phyloP scores from a whole-genome alignment of 2,797 vertebrate genomes.

The Siniperca obscura region DNA sequence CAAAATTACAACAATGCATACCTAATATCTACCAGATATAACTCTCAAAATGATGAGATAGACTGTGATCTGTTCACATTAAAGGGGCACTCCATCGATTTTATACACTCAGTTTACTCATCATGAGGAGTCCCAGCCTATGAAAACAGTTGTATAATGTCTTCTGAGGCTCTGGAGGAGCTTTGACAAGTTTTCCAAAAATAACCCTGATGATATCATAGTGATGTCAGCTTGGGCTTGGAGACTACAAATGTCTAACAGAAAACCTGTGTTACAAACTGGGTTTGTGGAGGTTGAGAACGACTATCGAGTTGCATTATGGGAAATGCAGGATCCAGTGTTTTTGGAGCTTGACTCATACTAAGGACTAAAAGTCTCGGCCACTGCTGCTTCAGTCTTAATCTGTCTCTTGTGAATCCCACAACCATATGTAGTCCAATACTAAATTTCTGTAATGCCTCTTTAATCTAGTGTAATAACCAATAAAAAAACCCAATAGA shows the following conservation, averaged over 20 bases:
- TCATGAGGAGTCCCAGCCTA: background rate
- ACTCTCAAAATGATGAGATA: background rate
- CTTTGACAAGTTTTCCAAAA: background rate
- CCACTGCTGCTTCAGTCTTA: background rate
- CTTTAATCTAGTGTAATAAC: constrained; percentile 5
- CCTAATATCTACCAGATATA: background rate
- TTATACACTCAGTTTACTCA: background rate
- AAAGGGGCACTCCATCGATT: background rate
- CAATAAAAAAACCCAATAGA: background rate
- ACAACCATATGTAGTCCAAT: background rate
- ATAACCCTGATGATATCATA: background rate
- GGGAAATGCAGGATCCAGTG: background rate
- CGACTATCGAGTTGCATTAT: background rate
- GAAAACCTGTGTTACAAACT: background rate
- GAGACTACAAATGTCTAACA: background rate
- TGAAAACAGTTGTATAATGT: background rate
- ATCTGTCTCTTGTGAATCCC: background rate
- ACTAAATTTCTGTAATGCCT: background rate
- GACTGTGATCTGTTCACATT: background rate
- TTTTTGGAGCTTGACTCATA: background rate
- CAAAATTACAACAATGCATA: background rate
- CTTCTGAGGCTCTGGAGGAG: background rate
- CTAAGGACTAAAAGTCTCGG: background rate
- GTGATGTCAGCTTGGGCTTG: background rate
- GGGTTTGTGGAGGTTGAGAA: too few species aligned